Evolutionary conservation across 2,888 invertebrate species (phyloP), one percentile per base, ranked within the genome.

Genomic region (Diaprepes abbreviatus): DNA sequence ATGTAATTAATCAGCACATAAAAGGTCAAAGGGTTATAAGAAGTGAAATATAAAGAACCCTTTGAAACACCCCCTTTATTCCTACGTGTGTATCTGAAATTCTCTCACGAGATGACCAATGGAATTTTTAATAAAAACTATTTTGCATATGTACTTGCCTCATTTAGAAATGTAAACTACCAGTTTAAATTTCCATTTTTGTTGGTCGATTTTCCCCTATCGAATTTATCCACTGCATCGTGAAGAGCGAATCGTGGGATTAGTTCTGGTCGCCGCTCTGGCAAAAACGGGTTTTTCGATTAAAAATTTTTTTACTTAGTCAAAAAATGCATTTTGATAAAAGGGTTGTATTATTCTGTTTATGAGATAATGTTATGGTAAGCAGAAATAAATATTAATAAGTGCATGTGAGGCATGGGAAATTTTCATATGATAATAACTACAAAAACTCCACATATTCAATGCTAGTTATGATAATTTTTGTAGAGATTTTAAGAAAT

Each of bases 71-170:
- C 48, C 28, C 48, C 48, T 16, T 28, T 28, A 12, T 10, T 1
- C 9, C n/a, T 5, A 17, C 7, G n/a, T 40, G 17, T 14, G 16
- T 40, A 17, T 40, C n/a, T 10, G 3, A 50, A 28, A 50, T 50
- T 50, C 48, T 50, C 48, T 50, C 48, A 50, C 28, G 48, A 50
- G 28, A 50, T 50, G 45, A 12, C 48, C 28, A 28, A 28, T 9
- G 2, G 48, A 50, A 28, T 50, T 50, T 50, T 50, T 12, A 50
- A 28, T 50, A 1, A 1, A 28, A 50, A 50, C 5, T 50, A 28
- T 50, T 45, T 50, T 28, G 48, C 48, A 48, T 48, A 50, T 28
- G 14, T 36, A 12, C 24, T 24, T 43, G 17, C 19, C 19, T 12
- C 0, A 14, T 14, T 31, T 21, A 43, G 5, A 21, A 43, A 14